Evolutionary conservation across 2,888 invertebrate genomes (phyloP).

Genomic region (Ephialtes manifestator): DNA sequence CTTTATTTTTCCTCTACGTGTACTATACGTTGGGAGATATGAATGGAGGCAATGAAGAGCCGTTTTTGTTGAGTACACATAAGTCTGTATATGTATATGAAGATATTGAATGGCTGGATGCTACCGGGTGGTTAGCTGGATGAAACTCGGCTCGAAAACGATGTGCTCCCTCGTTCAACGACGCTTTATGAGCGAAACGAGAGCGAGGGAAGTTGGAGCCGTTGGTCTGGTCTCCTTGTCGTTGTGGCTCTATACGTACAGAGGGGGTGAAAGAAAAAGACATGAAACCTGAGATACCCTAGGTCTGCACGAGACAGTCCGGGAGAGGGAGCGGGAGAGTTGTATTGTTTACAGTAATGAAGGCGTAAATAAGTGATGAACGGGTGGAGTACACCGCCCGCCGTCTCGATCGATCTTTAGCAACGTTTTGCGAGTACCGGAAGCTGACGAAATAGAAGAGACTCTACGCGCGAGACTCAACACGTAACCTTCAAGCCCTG

Average conservation of each 20-base stretch:
- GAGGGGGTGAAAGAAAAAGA: constrained; percentile 59
- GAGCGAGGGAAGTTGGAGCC: constrained; percentile 56
- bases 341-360: constrained; percentile 84
- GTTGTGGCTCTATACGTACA: constrained; percentile 36
- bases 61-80: constrained; percentile 13
- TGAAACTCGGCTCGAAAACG: constrained; percentile 33
- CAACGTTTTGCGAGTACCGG: constrained; percentile 37
- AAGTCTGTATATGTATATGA: neutral
- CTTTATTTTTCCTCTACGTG: neutral
- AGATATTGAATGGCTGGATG: constrained; percentile 45
- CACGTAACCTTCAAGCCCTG: constrained; percentile 70
- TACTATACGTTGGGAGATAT: neutral
- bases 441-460: constrained; percentile 19
- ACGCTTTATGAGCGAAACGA: constrained; percentile 57
- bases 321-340: constrained; percentile 68
- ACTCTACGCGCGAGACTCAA: constrained; percentile 50
- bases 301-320: constrained; percentile 42
- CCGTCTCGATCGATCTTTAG: constrained; percentile 77
- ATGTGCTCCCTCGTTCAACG: constrained; percentile 53
- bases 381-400: constrained; percentile 67
- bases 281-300: constrained; percentile 62
- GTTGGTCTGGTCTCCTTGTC: constrained; percentile 54
- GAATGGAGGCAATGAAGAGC: constrained; percentile 22
- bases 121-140: constrained; percentile 22
- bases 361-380: constrained; percentile 84